Conservation (phyloP, 2,797 vertebrate genomes). For the Siniperca undulata region DNA sequence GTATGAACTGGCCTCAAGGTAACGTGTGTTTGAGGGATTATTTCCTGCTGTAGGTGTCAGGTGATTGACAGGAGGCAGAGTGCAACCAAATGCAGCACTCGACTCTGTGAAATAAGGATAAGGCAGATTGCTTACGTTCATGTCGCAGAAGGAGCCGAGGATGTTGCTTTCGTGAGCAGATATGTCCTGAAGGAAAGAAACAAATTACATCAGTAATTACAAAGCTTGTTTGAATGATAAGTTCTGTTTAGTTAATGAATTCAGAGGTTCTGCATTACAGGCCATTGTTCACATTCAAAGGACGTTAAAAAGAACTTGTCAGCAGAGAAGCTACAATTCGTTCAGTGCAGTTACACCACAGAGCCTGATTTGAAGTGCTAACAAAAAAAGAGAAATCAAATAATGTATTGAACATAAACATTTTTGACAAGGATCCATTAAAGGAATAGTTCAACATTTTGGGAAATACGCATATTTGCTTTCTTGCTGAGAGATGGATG, state of each 20-base stretch:
- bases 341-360: neutral
- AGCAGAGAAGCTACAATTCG: neutral
- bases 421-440: neutral
- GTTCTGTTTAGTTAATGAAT: neutral
- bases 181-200: conserved; percentile 89
- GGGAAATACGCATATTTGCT: neutral
- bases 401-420: too few relatives aligned
- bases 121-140: conserved; percentile 92
- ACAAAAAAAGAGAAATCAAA: too few relatives aligned
- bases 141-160: conserved; percentile 98
- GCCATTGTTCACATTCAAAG: neutral
- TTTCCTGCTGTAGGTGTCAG: neutral
- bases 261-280: neutral
- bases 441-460: neutral
- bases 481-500: neutral
- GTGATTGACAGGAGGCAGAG: neutral
- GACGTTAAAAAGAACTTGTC: neutral
- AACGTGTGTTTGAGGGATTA: neutral
- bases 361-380: neutral
- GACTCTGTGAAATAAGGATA: neutral
- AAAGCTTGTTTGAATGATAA: neutral
- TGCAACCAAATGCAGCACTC: neutral
- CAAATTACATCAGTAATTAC: neutral
- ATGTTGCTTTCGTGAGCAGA: conserved; percentile 99
- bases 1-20: too few relatives aligned